Evolutionary conservation across 2,888 invertebrate species (phyloP), one percentile per base, ranked within the genome.

Genomic region (Pollenia griseotomentosa): DNA sequence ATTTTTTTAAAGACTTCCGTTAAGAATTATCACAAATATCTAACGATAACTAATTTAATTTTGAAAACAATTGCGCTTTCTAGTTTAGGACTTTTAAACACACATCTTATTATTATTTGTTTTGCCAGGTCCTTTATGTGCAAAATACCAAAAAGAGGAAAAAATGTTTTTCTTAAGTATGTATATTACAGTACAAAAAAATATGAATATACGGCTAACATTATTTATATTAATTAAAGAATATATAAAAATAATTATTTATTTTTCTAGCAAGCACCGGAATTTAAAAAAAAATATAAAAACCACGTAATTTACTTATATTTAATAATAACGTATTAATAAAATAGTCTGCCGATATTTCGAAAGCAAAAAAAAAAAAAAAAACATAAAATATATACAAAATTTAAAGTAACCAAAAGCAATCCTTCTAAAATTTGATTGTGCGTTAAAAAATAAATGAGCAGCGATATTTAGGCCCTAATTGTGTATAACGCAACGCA

Each of bases 261-360:
- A 83, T 83, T 83, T 83, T 83, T 83, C 70, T 77, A 83, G 40
- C 61, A 77, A 77, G 83, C 83, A 83, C 83, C 83, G 83, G 77
- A 83, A 83, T 83, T 77, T 53, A 70, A 75, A 77, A 1, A 68
- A 68, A 42, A 57, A 57, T 51, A 40, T 65, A 14, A 63, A 70
- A 51, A 53, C 75, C 23, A 77, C 46, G 33, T n/a, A 59, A 82
- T 53, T 71, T 44, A 73, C 23, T 53, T 40, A 14, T 73, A 74
- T 40, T 57, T 77, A 66, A 40, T 11, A 65, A 74, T 16, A 59
- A 74, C 33, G 57, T 33, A 74, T 57, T 12, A 48, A 61, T n/a
- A 79, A 46, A 74, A 23, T 51, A 57, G 66, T 14, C 16, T 57
- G 82, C 40, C 66, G 68, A 79, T 71, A 88, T 75, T 57, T 81